Conservation (phyloP, 1,140 invertebrate species). For the Conus ventricosus region DNA sequence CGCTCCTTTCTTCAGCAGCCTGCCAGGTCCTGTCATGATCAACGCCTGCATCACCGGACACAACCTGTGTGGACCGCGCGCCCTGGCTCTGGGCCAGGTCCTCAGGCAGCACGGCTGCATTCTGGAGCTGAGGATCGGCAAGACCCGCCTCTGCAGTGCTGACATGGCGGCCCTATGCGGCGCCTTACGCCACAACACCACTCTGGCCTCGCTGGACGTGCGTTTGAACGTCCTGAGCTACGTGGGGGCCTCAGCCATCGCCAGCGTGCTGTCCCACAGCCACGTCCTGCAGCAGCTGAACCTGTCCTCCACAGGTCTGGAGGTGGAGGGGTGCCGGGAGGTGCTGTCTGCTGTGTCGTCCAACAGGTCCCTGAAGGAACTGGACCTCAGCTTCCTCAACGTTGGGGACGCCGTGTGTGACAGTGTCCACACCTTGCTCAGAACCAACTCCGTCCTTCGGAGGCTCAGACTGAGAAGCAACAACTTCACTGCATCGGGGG, state of each 20-base stretch:
- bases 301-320: conserved; percentile 67
- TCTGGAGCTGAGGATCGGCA: conserved; percentile 64
- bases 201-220: conserved; percentile 63
- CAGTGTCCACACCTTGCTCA: conserved; percentile 63
- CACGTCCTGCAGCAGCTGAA: conserved; percentile 61
- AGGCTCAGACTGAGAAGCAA: conserved; percentile 65
- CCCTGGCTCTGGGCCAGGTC: conserved; percentile 55
- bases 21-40: conserved; percentile 59
- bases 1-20: neutral
- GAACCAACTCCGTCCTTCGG: conserved; percentile 60
- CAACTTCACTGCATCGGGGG: conserved; percentile 64
- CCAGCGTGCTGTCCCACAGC: conserved; percentile 58
- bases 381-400: conserved; percentile 70
- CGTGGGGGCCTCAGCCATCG: conserved; percentile 58
- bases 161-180: conserved; percentile 59
- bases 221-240: conserved; percentile 66
- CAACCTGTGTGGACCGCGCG: conserved; percentile 54
- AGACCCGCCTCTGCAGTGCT: conserved; percentile 61
- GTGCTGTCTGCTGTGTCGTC: conserved; percentile 55
- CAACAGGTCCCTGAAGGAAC: conserved; percentile 59
- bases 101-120: conserved; percentile 60
- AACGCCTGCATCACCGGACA: conserved; percentile 66
- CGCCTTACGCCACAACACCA: conserved; percentile 52
- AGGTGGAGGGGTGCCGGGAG: conserved; percentile 52
- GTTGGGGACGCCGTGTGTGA: conserved; percentile 64